These are phyloP conservation scores for Gorilla gorilla DNA, from an alignment of 2,113 vertebrate genomes.

Conservation along the genomic window DNA sequence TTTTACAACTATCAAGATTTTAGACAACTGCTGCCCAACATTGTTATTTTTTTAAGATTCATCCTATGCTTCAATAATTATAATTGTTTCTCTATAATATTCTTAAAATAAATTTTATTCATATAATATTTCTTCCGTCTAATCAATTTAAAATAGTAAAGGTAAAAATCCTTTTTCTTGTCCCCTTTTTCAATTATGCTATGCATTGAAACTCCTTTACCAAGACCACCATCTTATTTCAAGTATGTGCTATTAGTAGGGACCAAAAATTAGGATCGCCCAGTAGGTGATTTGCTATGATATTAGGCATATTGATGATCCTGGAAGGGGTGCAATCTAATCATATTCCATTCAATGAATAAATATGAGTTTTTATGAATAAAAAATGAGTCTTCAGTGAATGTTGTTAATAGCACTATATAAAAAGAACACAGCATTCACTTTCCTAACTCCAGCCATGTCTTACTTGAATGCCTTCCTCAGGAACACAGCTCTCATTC, in stretches of 20 bases:
- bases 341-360: neutral
- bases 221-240: neutral
- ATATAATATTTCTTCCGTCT: neutral
- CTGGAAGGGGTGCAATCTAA: neutral
- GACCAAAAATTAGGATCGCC: neutral
- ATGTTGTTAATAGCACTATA: neutral
- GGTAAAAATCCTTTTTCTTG: neutral
- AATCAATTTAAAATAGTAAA: neutral
- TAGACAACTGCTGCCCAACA: neutral
- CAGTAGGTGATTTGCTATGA: neutral
- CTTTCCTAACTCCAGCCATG: constrained; percentile 36
- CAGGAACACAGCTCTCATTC: constrained; percentile 37
- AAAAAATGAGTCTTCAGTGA: constrained; percentile 19
- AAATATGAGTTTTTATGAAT: neutral
- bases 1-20: neutral
- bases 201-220: neutral
- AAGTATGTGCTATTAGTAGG: neutral
- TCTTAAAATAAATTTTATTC: neutral
- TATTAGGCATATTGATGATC: neutral
- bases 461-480: constrained; percentile 35
- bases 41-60: neutral
- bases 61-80: neutral
- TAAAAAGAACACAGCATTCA: neutral
- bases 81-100: neutral
- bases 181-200: neutral